Evolutionary conservation across 1,140 invertebrate species (phyloP), one percentile per base, ranked within the genome.

Genomic region (Drosophila miranda): DNA sequence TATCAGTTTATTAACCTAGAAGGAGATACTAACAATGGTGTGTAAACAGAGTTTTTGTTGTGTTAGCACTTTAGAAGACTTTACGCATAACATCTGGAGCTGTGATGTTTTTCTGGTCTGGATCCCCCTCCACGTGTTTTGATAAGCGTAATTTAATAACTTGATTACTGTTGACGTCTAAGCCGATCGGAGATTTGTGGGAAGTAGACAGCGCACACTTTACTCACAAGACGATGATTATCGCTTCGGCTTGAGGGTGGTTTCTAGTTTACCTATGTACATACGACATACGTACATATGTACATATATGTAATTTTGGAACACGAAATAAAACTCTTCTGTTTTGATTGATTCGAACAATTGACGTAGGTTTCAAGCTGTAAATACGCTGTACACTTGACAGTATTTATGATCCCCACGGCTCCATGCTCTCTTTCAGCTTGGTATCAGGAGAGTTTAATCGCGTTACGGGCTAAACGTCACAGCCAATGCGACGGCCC

Each of bases 351-450:
- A 66, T 59, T 63, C 60, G 26, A 50, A 50, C 69, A 44, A 71
- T 84, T 83, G 79, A 84, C 80, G 79, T 62, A 84, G 66, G 63
- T 61, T 58, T 53, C 46, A 34, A 56, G 71, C 73, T 83, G 80
- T 83, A 83, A 84, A 84, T 68, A 79, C 14, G 42, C 38, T 48
- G 48, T 68, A 69, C 68, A 78, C 67, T 81, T 74, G 58, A 67
- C 21, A 54, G 44, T 57, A 73, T 81, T 77, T 73, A 73, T 55
- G 66, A 19, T 55, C 19, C 66, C 50, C 66, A 44, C 45, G 48
- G 53, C 38, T 55, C 53, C 64, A 78, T 82, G 74, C 79, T 62
- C 54, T 26, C 45, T 55, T 61, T 59, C 41, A 41, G 14, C 26
- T 41, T 23, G 51, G 51, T 68, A 68, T 56, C 49, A 56, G 60